Percentiles rank a stretch among this genome's conserved stretches.
Evolutionary conservation across 2,888 invertebrate genomes (phyloP).

Genomic region (Apomyelois bistriatella): DNA sequence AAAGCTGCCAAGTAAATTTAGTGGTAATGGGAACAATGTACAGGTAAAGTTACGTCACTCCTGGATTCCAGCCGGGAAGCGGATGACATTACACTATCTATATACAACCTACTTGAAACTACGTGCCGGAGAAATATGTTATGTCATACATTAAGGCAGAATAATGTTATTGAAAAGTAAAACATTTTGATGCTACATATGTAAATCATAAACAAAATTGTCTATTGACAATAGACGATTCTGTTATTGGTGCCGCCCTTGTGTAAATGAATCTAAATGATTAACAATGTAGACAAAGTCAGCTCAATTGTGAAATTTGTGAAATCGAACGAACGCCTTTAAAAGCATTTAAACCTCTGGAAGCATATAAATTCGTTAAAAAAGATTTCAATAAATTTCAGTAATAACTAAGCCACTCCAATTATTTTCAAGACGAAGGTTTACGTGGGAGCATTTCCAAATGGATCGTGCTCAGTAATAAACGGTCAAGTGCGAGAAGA

Average conservation of each 20-base stretch:
- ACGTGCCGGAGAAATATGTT: neutral
- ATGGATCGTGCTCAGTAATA: slow-evolving; percentile 40
- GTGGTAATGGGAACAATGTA: slow-evolving; percentile 15
- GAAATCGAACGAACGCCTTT: too few relatives aligned
- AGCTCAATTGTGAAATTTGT: too few relatives aligned
- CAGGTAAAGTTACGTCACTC: slow-evolving; percentile 3
- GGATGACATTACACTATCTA: slow-evolving; percentile 3
- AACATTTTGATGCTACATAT: too few relatives aligned
- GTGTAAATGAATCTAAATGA: too few relatives aligned
- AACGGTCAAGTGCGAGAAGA: slow-evolving; percentile 17
- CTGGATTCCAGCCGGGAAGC: slow-evolving; percentile 8
- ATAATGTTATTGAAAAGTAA: too few relatives aligned
- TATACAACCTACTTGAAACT: neutral
- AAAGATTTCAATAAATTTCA: too few relatives aligned
- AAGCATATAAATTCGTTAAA: too few relatives aligned
- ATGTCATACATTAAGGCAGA: neutral
- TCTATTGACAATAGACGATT: too few relatives aligned
- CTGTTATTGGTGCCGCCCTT: too few relatives aligned
- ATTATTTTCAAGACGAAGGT: slow-evolving; percentile 52
- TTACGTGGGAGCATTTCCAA: slow-evolving; percentile 37
- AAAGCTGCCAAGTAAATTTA: slow-evolving; percentile 17
- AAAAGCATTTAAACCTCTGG: too few relatives aligned
- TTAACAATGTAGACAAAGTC: too few relatives aligned
- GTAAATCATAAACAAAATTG: too few relatives aligned
- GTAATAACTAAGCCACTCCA: slow-evolving; percentile 51